These are phyloP conservation scores for Morone chrysops DNA, from an alignment of 2,113 vertebrate genomes.

Conservation along the genomic window DNA sequence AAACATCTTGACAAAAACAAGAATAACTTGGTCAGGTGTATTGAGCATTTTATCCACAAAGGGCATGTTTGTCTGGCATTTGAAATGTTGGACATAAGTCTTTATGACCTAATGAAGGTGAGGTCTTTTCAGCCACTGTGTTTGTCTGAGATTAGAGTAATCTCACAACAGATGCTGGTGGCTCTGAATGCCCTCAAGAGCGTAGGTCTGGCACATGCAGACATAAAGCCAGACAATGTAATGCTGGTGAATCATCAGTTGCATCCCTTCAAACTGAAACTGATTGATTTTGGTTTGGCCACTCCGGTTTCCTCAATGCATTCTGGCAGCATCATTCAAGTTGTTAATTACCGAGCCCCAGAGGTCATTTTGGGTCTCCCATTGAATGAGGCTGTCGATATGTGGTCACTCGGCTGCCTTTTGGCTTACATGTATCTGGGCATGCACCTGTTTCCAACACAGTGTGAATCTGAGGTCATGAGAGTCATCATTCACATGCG, in stretches of 20 bases:
- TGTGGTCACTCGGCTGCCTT: conserved; percentile 18
- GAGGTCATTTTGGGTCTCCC: conserved; percentile 3
- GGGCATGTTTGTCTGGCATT: not conserved
- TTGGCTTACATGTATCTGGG: not conserved
- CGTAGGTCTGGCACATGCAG: not conserved
- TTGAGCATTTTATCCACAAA: not conserved
- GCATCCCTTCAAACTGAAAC: not conserved
- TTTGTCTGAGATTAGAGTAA: not conserved
- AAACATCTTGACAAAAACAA: not conserved
- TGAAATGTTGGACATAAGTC: not conserved
- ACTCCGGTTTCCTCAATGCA: no score
- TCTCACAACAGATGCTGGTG: not conserved
- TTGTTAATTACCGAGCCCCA: not conserved
- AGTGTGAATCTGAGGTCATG: not conserved
- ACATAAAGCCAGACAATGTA: conserved; percentile 14
- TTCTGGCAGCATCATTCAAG: no score
- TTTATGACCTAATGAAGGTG: not conserved
- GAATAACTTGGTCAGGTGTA: not conserved
- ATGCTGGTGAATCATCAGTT: not conserved
- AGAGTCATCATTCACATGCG: not conserved
- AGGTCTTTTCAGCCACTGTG: fast-evolving
- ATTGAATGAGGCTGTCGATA: not conserved
- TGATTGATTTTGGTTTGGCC: conserved; percentile 11
- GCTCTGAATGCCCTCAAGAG: not conserved
- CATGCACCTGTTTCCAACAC: fast-evolving